Percentiles rank a stretch among this genome's conserved stretches.
phyloP scores from a whole-genome alignment of 2,797 vertebrate genomes.

The Acrossocheilus wenchowensis region DNA sequence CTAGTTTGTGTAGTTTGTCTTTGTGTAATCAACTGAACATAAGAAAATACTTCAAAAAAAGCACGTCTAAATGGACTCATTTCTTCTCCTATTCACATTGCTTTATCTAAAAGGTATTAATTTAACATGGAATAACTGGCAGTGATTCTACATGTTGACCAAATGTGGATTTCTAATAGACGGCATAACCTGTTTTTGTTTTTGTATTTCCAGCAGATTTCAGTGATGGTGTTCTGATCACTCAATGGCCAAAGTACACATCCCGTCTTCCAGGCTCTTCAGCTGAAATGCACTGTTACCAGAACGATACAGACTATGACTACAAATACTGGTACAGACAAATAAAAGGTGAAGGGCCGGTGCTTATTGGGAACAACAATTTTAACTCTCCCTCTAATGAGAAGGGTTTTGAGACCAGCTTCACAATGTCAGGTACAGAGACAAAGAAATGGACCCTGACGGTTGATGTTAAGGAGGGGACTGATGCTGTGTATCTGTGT shows the following conservation, averaged over 20 bases:
- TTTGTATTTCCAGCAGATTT: conserved; percentile 42
- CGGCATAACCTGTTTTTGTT: background rate
- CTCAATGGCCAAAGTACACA: conserved; percentile 57
- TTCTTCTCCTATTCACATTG: background rate
- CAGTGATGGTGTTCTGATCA: conserved; percentile 52
- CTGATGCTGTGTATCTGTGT: conserved; percentile 58
- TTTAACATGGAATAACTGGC: background rate
- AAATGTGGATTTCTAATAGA: background rate
- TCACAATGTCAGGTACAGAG: conserved; percentile 30
- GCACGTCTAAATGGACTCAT: background rate
- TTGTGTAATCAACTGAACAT: background rate
- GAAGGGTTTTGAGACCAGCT: conserved; percentile 49
- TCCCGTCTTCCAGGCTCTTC: background rate
- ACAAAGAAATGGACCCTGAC: conserved; percentile 57
- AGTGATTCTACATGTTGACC: background rate
- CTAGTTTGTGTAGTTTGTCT: background rate
- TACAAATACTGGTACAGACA: conserved; percentile 64
- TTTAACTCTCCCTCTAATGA: conserved; percentile 13
- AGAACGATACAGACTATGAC: conserved; percentile 59
- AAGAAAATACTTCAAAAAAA: background rate
- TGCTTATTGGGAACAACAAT: conserved; percentile 40
- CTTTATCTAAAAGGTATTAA: conserved; percentile 24
- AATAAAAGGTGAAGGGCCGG: conserved; percentile 40
- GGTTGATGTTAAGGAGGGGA: conserved; percentile 40
- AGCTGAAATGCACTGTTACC: conserved; percentile 61